Percentiles rank a stretch among this genome's conserved stretches.
Evolutionary conservation across 2,797 vertebrate species (phyloP).

Genomic region (Cryptoprocta ferox): DNA sequence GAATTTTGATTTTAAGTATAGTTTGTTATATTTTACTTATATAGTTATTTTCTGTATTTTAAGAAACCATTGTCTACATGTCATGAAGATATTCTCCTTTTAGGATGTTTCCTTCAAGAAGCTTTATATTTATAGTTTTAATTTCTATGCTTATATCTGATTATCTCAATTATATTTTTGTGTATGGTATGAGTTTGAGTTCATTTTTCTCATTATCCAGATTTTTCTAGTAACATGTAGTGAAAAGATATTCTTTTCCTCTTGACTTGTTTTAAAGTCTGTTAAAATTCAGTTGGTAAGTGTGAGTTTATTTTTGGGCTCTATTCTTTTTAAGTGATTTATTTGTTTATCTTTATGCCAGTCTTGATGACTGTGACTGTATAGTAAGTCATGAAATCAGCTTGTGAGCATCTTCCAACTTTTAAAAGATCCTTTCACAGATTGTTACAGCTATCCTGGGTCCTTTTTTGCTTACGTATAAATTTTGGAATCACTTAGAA

Average conservation of each 20-base stretch:
- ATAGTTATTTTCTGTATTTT: background rate
- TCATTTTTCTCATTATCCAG: background rate
- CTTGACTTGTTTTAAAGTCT: conserved; percentile 32
- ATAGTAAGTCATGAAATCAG: conserved; percentile 27
- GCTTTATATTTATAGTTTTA: background rate
- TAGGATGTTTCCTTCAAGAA: conserved; percentile 17
- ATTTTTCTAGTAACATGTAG: background rate
- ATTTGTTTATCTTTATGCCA: background rate
- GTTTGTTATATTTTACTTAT: conserved; percentile 40
- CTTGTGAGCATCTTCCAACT: background rate
- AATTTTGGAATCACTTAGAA: background rate
- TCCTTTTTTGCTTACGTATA: conserved; percentile 12
- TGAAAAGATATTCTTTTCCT: background rate
- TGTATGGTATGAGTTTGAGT: background rate
- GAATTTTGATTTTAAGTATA: conserved; percentile 9
- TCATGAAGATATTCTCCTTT: background rate
- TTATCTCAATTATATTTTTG: conserved; percentile 42
- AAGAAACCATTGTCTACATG: background rate
- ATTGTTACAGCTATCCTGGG: background rate
- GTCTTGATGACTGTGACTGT: background rate
- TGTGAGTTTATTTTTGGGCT: conserved; percentile 20
- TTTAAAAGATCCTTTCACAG: background rate
- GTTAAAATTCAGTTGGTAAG: background rate
- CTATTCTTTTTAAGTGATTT: background rate
- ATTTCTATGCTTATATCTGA: conserved; percentile 16